Percentiles rank a stretch among this genome's conserved stretches.
These are phyloP conservation scores for Proteles cristata DNA, from an alignment of 2,113 vertebrate species.

Conservation along the genomic window DNA sequence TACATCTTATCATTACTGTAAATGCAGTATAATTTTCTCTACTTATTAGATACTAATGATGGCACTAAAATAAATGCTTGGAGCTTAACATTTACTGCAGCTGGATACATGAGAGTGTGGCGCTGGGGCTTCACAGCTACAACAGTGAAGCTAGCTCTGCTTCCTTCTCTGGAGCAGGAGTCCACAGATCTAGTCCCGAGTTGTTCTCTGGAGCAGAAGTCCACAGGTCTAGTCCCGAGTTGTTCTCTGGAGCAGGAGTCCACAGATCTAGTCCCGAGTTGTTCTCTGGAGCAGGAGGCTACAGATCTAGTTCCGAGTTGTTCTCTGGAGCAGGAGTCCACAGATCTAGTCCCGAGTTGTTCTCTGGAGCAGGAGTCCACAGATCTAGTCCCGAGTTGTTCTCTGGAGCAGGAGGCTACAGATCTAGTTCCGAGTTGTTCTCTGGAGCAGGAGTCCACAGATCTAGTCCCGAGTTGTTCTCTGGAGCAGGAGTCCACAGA, in stretches of 20 bases:
- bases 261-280: neutral
- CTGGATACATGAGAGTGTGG: neutral
- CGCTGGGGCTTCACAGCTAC: neutral
- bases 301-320: neutral
- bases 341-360: neutral
- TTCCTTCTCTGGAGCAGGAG: neutral
- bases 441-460: neutral
- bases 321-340: neutral
- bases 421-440: neutral
- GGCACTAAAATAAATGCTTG: neutral
- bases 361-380: neutral
- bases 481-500: neutral
- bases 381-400: neutral
- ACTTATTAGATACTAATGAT: neutral
- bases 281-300: neutral
- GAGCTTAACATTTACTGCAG: neutral
- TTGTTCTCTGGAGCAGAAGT: neutral
- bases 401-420: neutral
- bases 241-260: neutral
- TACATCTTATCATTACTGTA: neutral
- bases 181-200: neutral
- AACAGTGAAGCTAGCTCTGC: neutral
- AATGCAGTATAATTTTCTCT: neutral
- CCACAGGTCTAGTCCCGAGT: neutral
- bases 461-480: neutral